These are phyloP conservation scores for Luscinia megarhynchos DNA, from an alignment of 2,797 vertebrate genomes.

Conservation along the genomic window DNA sequence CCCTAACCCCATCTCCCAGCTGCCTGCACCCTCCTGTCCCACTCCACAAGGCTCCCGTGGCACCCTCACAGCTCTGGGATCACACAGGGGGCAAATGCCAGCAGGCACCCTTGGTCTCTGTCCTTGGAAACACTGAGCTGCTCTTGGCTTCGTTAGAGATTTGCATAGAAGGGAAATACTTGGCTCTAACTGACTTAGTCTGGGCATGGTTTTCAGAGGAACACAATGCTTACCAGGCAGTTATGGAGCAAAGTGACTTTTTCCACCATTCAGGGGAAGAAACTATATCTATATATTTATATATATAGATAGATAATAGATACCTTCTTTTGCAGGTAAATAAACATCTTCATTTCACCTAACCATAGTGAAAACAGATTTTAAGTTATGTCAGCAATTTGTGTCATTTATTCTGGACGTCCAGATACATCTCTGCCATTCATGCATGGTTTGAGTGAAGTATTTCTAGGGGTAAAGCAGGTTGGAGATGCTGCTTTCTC, in stretches of 20 bases:
- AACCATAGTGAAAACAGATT: background rate
- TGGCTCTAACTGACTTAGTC: background rate
- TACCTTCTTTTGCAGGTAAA: background rate
- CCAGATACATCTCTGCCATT: background rate
- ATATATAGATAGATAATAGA: background rate
- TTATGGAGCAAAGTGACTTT: background rate
- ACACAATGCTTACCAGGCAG: background rate
- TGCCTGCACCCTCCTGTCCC: background rate
- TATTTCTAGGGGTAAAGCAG: background rate
- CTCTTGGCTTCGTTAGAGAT: background rate
- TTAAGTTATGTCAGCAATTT: background rate
- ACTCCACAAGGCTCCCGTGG: rapidly evolving
- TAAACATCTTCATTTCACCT: background rate
- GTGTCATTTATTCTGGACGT: background rate
- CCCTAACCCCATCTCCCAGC: rapidly evolving
- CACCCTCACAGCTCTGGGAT: background rate
- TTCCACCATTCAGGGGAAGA: background rate
- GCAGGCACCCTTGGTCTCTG: background rate
- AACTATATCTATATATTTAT: rapidly evolving
- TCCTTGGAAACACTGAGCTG: background rate
- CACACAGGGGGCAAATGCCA: background rate
- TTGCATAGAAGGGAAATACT: background rate
- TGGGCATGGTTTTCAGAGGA: background rate
- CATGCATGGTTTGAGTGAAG: background rate
- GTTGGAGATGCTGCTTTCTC: background rate